Evolutionary conservation across 2,888 invertebrate genomes (phyloP).

Genomic region (Tenthredo distinguenda): DNA sequence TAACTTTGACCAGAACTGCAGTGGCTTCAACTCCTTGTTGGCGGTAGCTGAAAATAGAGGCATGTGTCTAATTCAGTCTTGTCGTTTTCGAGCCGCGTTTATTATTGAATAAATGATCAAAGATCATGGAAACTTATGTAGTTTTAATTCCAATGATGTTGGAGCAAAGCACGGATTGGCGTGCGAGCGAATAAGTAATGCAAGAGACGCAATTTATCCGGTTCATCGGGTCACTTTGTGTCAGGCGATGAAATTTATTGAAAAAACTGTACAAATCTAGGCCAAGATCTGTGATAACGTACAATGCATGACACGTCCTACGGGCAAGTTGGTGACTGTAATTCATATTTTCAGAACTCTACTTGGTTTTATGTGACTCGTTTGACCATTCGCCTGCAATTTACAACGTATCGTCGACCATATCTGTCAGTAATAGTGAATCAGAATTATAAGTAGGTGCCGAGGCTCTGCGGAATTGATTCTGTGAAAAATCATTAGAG

Average conservation of each 20-base stretch:
- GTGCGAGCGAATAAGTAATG: background rate
- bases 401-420: background rate
- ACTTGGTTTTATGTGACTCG: background rate
- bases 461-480: background rate
- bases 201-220: slow-evolving; percentile 34
- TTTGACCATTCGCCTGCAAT: background rate
- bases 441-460: background rate
- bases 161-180: background rate
- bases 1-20: background rate
- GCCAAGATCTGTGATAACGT: slow-evolving; percentile 40
- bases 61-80: background rate
- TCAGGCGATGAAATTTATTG: slow-evolving; percentile 5
- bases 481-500: background rate
- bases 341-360: background rate
- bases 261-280: slow-evolving; percentile 20
- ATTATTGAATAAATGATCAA: slow-evolving; percentile 29
- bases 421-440: background rate
- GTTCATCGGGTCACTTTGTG: slow-evolving; percentile 33
- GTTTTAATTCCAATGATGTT: background rate
- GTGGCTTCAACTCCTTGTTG: background rate
- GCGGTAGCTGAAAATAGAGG: background rate
- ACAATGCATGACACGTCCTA: background rate
- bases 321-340: background rate
- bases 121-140: background rate
- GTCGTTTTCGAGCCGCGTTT: background rate